These are phyloP conservation scores for Pelagia noctiluca DNA, from an alignment of 30 jellyfish, hydroid and myxozoan genomes.

Conservation along the genomic window DNA sequence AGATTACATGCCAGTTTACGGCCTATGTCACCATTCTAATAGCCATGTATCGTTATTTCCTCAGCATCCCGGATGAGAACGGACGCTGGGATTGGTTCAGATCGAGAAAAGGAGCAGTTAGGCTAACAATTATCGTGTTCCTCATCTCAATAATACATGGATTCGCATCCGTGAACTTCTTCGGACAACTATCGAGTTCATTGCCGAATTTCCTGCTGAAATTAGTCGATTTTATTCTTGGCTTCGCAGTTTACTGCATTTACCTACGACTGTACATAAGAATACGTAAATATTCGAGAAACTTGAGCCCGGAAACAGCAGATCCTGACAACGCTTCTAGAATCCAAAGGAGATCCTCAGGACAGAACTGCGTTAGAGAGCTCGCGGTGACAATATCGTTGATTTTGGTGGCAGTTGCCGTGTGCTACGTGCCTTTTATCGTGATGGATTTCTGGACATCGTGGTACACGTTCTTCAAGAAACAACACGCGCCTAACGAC, in stretches of 20 bases:
- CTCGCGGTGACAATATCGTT: constrained; percentile 50
- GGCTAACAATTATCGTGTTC: neutral
- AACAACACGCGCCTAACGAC: constrained; percentile 29
- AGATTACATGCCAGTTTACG: constrained; percentile 48
- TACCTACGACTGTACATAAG: constrained; percentile 36
- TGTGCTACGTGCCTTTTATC: constrained; percentile 44
- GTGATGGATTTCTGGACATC: constrained; percentile 65
- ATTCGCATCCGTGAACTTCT: constrained; percentile 46
- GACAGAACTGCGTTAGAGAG: constrained; percentile 29
- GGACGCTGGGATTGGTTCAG: neutral
- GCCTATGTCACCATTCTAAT: constrained; percentile 32
- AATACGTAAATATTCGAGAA: constrained; percentile 15
- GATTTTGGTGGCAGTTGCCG: constrained; percentile 36
- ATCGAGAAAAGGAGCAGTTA: neutral
- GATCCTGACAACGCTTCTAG: neutral
- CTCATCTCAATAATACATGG: constrained; percentile 45
- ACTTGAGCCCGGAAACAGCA: neutral
- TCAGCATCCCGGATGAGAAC: constrained; percentile 21
- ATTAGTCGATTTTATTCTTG: constrained; percentile 36
- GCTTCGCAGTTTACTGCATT: constrained; percentile 18
- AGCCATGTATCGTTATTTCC: constrained; percentile 53
- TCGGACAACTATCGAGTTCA: constrained; percentile 36
- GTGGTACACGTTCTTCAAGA: constrained; percentile 52
- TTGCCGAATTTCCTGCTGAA: constrained; percentile 51
- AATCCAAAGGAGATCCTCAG: neutral